Conservation (phyloP, 1,140 invertebrate genomes). For the Nymphalis io region DNA sequence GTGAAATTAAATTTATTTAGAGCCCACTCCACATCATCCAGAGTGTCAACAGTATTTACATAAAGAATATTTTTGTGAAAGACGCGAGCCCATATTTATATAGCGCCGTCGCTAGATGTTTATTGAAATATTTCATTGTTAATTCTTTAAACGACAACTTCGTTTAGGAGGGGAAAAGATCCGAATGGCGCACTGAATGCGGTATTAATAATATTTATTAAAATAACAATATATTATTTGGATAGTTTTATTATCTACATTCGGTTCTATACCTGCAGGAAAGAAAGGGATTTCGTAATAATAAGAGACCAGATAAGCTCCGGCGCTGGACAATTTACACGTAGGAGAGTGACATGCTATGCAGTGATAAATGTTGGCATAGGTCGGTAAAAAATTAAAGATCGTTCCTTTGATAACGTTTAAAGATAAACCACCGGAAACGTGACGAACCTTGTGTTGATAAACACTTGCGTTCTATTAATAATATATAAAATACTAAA, state of each 20-base stretch:
- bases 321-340: constrained; percentile 56
- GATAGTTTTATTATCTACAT: constrained; percentile 49
- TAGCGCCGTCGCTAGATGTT: constrained; percentile 61
- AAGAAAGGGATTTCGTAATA: constrained; percentile 32
- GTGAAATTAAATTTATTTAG: constrained; percentile 79
- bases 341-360: constrained; percentile 48
- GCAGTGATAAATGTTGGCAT: constrained; percentile 63
- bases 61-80: constrained; percentile 73
- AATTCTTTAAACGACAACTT: constrained; percentile 67
- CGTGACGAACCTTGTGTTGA: constrained; percentile 36
- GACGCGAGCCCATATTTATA: constrained; percentile 70
- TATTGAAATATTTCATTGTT: constrained; percentile 80
- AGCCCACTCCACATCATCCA: constrained; percentile 63
- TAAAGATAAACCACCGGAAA: constrained; percentile 55
- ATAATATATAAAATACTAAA: neutral
- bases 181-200: constrained; percentile 60
- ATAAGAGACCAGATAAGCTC: constrained; percentile 59
- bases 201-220: constrained; percentile 74
- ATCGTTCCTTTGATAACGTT: constrained; percentile 57
- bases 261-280: constrained; percentile 33
- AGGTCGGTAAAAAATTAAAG: constrained; percentile 58
- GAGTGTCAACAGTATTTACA: constrained; percentile 70
- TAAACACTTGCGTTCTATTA: neutral
- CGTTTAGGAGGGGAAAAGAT: constrained; percentile 53
- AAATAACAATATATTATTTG: constrained; percentile 67